Evolutionary conservation across 1,140 invertebrate species (phyloP), one percentile per base, ranked within the genome.

Genomic region (Gyrodactylus salaris): DNA sequence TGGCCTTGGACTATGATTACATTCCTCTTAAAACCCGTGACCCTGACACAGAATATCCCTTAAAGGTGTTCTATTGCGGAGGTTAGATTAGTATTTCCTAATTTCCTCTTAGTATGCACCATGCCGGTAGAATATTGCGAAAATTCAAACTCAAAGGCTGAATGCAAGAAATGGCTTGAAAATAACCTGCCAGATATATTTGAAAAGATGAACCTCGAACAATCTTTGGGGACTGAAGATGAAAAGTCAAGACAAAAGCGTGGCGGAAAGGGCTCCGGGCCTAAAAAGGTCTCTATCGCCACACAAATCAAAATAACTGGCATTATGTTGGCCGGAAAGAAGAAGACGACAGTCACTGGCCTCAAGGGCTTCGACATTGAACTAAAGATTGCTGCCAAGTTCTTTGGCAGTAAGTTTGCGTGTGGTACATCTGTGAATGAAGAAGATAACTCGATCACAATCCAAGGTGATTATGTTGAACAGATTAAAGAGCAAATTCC

Each of bases 381-480:
- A 82, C 81, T 98, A 69, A 98, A 98, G 83, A 88, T 91, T 75
- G 95, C 95, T 73, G 87, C 91, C 68, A 98, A 98, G 80, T 93
- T 91, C 80, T 98, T 99, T 83, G 89, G 91, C 27, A 88, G 87
- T 74, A 91, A 89, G 81, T 99, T 99, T 84, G 91, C 94, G 1
- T 98, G 94, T 84, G 93, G 94, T 16, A 92, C 91, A 21, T 97
- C 93, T 22, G 91, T 98, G 0, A 95, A 91, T 27, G 92, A 91
- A 20, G 91, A 95, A 75, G 93, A 98, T 85, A 95, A 99, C 83
- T n/a, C n/a, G n/a, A 95, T 98, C 79, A 92, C 97, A 1, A 95
- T 99, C 79, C 94, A 99, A 83, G 94, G 83, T 22, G 80, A 82
- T n/a, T n/a, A n/a, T n/a, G n/a, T n/a, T n/a, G n/a, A n/a, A n/a